Base-by-base conservation (phyloP, 2,888 invertebrate species). In the Leistus spinibarbis region DNA sequence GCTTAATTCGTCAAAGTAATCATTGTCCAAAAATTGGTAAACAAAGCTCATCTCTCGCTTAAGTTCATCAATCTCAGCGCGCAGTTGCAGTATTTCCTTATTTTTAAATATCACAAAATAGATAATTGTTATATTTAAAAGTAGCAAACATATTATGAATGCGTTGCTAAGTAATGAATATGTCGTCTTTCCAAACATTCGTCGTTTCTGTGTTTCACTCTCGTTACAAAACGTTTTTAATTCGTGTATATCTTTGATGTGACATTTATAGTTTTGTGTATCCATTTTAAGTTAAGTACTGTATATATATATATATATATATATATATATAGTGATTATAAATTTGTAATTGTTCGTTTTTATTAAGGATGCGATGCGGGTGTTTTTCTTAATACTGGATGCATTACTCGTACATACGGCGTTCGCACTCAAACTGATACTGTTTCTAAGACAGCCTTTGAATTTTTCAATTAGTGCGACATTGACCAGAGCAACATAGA, bases 1-100 rank as follows among this genome's bases (percentile, higher is more conserved):
- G n/a, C 13, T 40, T 40, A 84, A 76, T 22, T 85, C 84, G 56
- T 86, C 84, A 76, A 85, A 79, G 78, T 85, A 83, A 73, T 83
- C 79, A 1, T 85, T 78, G 75, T 84, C 85, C 79, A 86, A 76
- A 60, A 76, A 71, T 20, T 83, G 82, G 72, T 82, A 80, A 67
- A 83, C 83, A 79, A 86, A 81, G 66, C 77, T 82, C 79, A 53
- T 83, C 80, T 24, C 60, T 60, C 79, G 79, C 40, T 81, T 81
- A 64, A 86, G 78, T 10, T 78, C 76, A 20, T 79, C 78, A n/a
- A 85, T 79, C 77, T 86, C 83, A 62, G 77, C 80, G 76, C 84
- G 67, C 16, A 73, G 16, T n/a, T 22, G 60, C 7, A 60, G 56
- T 17, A 73, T 62, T 23, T 17, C 54, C 5, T 56, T 53, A 23